A percentile compares a stretch with the other conserved stretches of the same genome.
phyloP scores from a whole-genome alignment of 2,888 invertebrate genomes.

The Megalurothrips usitatus region DNA sequence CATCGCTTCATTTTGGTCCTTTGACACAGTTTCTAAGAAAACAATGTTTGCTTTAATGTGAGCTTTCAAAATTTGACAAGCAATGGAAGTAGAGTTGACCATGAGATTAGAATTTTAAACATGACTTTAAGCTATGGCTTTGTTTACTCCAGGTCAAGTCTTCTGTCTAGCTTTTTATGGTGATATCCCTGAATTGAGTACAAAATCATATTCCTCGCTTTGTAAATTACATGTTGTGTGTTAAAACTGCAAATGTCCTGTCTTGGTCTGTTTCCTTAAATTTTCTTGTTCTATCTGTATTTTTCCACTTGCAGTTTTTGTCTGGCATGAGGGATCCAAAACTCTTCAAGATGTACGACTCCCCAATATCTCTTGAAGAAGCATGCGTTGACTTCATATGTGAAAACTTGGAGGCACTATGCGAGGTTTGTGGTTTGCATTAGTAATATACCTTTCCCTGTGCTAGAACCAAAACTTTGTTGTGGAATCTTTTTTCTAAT shows the following conservation, averaged over 20 bases:
- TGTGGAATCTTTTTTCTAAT: neutral
- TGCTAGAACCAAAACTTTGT: constrained; percentile 28
- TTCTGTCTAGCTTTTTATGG: no score
- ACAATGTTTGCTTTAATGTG: neutral
- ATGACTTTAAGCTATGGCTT: no score
- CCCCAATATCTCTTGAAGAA: constrained; percentile 58
- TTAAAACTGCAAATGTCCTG: neutral
- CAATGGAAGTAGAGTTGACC: no score
- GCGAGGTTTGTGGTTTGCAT: constrained; percentile 42
- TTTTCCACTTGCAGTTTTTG: neutral
- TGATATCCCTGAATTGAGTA: no score
- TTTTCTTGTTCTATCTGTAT: neutral
- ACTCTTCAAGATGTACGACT: constrained; percentile 54
- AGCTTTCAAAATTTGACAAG: neutral
- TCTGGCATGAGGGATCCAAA: neutral
- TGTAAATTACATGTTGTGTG: no score
- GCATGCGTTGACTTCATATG: constrained; percentile 61
- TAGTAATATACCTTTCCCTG: constrained; percentile 21
- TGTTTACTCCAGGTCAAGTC: no score
- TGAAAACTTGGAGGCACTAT: constrained; percentile 56
- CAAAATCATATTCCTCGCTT: no score
- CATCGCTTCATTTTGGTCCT: neutral
- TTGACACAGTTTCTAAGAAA: neutral
- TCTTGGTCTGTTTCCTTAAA: neutral
- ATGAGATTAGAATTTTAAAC: no score